phyloP scores from a whole-genome alignment of 2,113 vertebrate genomes.

The Solenodon paradoxus region DNA sequence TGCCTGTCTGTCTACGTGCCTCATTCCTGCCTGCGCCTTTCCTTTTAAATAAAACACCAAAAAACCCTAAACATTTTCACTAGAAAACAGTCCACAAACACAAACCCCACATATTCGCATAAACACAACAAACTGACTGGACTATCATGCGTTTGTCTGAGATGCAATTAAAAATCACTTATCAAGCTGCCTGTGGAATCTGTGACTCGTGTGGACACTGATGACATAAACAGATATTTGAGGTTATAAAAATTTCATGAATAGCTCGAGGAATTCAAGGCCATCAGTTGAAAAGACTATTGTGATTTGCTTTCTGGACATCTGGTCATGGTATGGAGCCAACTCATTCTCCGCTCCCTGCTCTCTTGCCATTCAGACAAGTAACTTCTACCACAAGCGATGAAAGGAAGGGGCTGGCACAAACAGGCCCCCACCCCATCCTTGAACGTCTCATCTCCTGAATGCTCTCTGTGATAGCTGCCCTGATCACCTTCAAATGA shows the following conservation, averaged over 20 bases:
- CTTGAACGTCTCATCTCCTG: neutral
- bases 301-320: slow-evolving; percentile 39
- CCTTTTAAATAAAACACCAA: too few relatives aligned
- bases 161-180: slow-evolving; percentile 15
- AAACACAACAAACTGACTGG: slow-evolving; percentile 2
- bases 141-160: neutral
- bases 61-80: too few relatives aligned
- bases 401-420: neutral
- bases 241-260: neutral
- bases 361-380: neutral
- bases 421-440: neutral
- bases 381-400: neutral
- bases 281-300: neutral
- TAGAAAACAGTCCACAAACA: neutral
- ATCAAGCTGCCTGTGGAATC: neutral
- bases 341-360: neutral
- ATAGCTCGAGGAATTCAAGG: slow-evolving; percentile 12
- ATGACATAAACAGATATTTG: neutral
- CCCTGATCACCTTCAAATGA: neutral
- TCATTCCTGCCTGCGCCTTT: too few relatives aligned
- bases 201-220: neutral
- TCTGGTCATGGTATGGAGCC: neutral
- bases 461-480: neutral
- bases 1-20: too few relatives aligned
- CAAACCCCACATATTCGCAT: neutral